Conservation (phyloP, 2,113 vertebrate species). For the Rhegmatorhina hoffmannsi region DNA sequence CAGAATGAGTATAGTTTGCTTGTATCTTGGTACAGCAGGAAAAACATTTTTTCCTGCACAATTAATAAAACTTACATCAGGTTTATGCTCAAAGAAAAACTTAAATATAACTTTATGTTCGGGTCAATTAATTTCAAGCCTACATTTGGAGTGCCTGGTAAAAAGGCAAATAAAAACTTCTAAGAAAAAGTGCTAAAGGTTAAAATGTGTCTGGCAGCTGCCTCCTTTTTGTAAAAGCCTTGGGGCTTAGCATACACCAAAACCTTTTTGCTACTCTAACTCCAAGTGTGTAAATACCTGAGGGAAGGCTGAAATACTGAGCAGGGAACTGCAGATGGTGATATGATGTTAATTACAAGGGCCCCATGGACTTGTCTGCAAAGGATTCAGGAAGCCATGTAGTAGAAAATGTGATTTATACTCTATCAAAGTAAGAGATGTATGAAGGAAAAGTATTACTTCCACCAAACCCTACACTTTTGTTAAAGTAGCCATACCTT, state of each 20-base stretch:
- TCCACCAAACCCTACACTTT: background rate
- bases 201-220: background rate
- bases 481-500: background rate
- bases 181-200: background rate
- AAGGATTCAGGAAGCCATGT: background rate
- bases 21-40: background rate
- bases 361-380: background rate
- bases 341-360: background rate
- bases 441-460: background rate
- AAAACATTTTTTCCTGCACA: background rate
- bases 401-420: background rate
- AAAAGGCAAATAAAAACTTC: background rate
- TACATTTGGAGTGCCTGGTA: background rate
- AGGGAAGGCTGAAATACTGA: background rate
- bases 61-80: background rate
- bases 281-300: background rate
- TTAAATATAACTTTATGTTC: background rate
- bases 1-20: background rate
- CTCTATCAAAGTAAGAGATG: background rate
- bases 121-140: background rate
- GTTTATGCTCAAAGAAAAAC: background rate
- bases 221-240: background rate
- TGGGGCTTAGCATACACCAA: background rate
- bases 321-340: background rate
- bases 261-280: background rate